These are phyloP conservation scores for Hipposideros larvatus DNA, from an alignment of 2,797 vertebrate species.

Conservation along the genomic window DNA sequence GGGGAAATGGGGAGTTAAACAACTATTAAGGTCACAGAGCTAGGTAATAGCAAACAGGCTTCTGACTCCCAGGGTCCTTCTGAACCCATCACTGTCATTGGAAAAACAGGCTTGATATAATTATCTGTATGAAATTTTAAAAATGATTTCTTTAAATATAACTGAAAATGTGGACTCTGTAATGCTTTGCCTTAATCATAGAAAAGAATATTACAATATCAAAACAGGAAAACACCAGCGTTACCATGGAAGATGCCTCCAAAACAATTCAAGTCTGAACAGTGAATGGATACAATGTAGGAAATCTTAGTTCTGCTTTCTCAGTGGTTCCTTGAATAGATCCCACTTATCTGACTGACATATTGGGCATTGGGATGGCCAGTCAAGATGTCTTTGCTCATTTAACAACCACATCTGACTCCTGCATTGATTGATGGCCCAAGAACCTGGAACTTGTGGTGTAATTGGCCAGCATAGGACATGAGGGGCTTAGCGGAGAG, in stretches of 20 bases:
- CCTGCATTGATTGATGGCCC: neutral
- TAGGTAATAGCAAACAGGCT: neutral
- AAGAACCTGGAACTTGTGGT: fast-evolving
- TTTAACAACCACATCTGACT: neutral
- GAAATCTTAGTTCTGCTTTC: neutral
- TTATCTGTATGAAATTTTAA: neutral
- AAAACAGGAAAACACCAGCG: neutral
- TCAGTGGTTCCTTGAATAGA: neutral
- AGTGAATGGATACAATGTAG: neutral
- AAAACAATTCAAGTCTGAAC: neutral
- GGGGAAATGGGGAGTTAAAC: neutral
- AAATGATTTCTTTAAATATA: constrained; percentile 1
- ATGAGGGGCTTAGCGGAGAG: neutral
- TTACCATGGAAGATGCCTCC: neutral
- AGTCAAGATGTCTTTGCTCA: neutral
- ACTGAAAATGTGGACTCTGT: neutral
- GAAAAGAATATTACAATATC: neutral
- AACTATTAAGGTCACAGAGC: neutral
- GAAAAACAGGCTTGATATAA: neutral
- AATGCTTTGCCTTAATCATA: neutral
- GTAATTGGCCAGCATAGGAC: neutral
- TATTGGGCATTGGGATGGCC: neutral
- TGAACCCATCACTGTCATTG: neutral
- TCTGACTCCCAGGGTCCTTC: neutral
- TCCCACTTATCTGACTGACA: neutral